phyloP scores from a whole-genome alignment of 2,888 invertebrate genomes.

The Apeira syringaria region DNA sequence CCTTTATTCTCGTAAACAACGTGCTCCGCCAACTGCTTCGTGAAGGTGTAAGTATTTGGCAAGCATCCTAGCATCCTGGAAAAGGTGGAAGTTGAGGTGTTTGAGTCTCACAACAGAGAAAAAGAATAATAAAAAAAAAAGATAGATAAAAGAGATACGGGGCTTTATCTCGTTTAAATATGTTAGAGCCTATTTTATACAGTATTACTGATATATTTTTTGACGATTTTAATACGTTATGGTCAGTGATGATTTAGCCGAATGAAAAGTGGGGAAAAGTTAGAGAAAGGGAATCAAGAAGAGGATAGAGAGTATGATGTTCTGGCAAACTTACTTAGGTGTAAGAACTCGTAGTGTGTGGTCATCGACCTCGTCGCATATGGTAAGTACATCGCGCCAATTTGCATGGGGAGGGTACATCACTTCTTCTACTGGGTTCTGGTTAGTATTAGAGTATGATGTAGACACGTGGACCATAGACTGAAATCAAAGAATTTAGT shows the following conservation, averaged over 20 bases:
- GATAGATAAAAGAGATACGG: too few relatives aligned
- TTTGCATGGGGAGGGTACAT: conserved; percentile 88
- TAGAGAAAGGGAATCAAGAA: too few relatives aligned
- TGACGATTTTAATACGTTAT: too few relatives aligned
- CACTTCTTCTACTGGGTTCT: conserved; percentile 88
- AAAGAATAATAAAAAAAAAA: too few relatives aligned
- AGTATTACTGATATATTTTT: too few relatives aligned
- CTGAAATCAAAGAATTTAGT: conserved; percentile 55
- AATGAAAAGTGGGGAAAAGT: too few relatives aligned
- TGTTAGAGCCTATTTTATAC: too few relatives aligned
- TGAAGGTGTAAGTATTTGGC: conserved; percentile 96
- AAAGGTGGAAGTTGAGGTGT: too few relatives aligned
- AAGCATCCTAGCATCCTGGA: conserved; percentile 84
- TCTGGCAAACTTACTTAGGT: conserved; percentile 79
- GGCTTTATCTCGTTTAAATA: too few relatives aligned
- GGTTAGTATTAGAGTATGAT: conserved; percentile 93
- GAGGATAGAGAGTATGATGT: too few relatives aligned
- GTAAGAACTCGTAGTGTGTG: conserved; percentile 82
- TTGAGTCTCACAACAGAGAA: too few relatives aligned
- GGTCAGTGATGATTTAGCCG: too few relatives aligned
- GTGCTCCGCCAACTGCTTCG: conserved; percentile 94
- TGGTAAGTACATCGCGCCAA: conserved; percentile 86
- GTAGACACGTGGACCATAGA: conserved; percentile 93
- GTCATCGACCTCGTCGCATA: conserved; percentile 86
- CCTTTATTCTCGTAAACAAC: conserved; percentile 87